phyloP scores from a whole-genome alignment of 2,113 vertebrate genomes.

The Australoheros scitulus region DNA sequence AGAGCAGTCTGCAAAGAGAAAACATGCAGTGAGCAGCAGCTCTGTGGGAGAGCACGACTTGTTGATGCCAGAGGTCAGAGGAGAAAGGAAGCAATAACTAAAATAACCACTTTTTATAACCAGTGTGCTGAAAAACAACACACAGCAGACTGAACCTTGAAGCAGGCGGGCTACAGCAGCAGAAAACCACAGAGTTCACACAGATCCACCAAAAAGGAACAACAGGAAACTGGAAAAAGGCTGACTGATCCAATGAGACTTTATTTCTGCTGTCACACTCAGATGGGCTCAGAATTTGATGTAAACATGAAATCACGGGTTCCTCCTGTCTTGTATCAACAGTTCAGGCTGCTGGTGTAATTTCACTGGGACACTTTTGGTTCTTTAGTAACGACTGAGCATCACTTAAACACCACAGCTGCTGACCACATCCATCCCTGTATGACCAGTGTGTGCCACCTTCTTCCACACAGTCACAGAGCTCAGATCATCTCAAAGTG shows the following conservation, averaged over 20 bases:
- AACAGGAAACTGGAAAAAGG: accelerated
- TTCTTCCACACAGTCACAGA: background rate
- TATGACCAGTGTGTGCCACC: background rate
- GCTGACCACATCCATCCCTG: background rate
- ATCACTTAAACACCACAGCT: background rate
- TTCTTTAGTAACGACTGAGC: background rate
- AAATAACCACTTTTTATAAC: too few relatives aligned
- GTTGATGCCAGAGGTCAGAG: too few relatives aligned
- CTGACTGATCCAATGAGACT: background rate
- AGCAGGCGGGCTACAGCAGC: too few relatives aligned
- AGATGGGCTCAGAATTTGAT: accelerated
- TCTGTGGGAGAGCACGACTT: too few relatives aligned
- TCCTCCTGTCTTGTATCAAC: background rate
- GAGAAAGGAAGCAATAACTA: too few relatives aligned
- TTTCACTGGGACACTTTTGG: background rate
- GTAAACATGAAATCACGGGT: background rate
- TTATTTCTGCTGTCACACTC: background rate
- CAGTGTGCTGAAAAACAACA: too few relatives aligned
- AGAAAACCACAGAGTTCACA: too few relatives aligned
- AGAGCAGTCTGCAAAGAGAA: too few relatives aligned
- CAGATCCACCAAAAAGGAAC: background rate
- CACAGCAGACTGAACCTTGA: too few relatives aligned
- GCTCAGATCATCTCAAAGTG: background rate
- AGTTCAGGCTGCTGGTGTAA: background rate
- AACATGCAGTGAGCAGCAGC: too few relatives aligned